phyloP scores from a whole-genome alignment of 2,113 vertebrate genomes.

The Zosterops japonicus region DNA sequence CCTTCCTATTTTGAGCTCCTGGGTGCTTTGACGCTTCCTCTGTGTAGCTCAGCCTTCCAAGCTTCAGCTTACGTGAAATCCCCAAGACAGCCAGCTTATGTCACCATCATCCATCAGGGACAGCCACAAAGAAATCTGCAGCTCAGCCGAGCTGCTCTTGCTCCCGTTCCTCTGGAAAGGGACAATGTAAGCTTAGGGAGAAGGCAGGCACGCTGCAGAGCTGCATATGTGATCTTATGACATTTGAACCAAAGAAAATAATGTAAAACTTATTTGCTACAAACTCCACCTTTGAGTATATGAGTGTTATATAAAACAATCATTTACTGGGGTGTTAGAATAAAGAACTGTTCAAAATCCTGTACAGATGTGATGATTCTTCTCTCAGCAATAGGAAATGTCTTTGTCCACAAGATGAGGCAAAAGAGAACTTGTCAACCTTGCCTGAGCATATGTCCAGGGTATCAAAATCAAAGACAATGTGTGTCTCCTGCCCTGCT shows the following conservation, averaged over 20 bases:
- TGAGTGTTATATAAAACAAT: background rate
- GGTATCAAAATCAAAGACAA: background rate
- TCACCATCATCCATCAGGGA: conserved; percentile 48
- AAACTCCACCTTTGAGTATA: background rate
- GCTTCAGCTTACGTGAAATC: conserved; percentile 28
- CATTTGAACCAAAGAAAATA: background rate
- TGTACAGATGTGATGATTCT: background rate
- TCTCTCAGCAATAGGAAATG: background rate
- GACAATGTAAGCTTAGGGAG: background rate
- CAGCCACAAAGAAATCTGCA: conserved; percentile 27
- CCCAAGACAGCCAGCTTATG: conserved; percentile 51
- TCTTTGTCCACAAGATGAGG: background rate
- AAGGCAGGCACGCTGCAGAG: background rate
- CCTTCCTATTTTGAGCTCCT: conserved; percentile 42
- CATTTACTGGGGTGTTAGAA: background rate
- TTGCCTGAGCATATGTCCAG: background rate
- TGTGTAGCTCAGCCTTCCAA: conserved; percentile 7
- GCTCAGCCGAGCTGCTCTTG: background rate
- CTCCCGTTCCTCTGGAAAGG: background rate
- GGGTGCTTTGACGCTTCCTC: conserved; percentile 19
- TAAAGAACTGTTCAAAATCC: background rate
- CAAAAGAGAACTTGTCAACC: background rate
- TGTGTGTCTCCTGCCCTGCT: background rate
- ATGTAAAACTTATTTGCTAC: background rate
- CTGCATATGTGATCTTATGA: fast-evolving